phyloP scores from a whole-genome alignment of 2,797 vertebrate species.

The Muscicapa striata region DNA sequence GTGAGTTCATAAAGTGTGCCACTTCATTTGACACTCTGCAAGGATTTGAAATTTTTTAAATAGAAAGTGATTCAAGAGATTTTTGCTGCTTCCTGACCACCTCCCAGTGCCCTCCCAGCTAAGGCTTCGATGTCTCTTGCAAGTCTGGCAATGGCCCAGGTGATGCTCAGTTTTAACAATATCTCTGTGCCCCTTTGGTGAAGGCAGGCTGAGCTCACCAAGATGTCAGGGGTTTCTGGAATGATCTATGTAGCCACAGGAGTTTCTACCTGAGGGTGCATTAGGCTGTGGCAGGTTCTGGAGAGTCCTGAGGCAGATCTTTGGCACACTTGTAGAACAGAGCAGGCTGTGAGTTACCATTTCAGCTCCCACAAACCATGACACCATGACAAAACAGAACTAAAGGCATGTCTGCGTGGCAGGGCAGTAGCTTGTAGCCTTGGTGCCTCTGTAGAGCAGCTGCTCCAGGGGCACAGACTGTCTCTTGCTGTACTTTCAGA shows the following conservation, averaged over 20 bases:
- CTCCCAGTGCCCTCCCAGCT: not conserved
- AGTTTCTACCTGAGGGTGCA: not conserved
- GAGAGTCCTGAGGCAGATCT: not conserved
- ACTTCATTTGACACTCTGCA: not conserved
- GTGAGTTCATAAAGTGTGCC: not conserved
- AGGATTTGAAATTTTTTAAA: not conserved
- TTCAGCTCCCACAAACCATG: not conserved
- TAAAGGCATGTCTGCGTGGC: not conserved
- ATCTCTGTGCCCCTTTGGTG: not conserved
- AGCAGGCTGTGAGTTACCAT: not conserved
- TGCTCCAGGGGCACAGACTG: not conserved
- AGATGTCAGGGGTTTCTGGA: not conserved
- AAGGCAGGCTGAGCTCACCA: not conserved
- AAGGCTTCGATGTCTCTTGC: fast-evolving
- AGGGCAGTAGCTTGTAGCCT: not conserved
- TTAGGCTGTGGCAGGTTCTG: not conserved
- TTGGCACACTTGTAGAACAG: not conserved
- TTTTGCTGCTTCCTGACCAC: not conserved
- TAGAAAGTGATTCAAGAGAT: not conserved
- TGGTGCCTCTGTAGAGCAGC: not conserved
- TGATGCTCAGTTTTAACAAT: not conserved
- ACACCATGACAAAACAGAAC: not conserved
- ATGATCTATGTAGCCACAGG: not conserved
- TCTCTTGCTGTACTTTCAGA: not conserved
- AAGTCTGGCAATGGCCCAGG: not conserved